Percentiles rank a stretch among this genome's conserved stretches.
These are phyloP conservation scores for Lissocephala sabroskyi DNA, from an alignment of 2,888 invertebrate genomes.

Conservation along the genomic window DNA sequence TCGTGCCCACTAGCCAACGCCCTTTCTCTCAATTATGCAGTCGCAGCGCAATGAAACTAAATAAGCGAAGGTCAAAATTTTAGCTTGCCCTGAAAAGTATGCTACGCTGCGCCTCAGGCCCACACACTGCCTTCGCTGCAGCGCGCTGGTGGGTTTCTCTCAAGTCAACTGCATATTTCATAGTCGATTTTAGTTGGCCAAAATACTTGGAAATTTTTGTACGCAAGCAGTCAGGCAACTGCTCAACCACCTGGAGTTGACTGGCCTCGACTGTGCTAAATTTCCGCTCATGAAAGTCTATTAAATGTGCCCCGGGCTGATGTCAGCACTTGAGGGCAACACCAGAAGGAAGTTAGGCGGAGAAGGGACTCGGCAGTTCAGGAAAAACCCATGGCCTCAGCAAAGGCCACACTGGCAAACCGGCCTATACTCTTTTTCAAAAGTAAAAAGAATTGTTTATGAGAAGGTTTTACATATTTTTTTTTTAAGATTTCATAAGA, in stretches of 20 bases:
- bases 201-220: conserved; percentile 16
- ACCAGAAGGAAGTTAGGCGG: background rate
- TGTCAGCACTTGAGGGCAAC: conserved; percentile 35
- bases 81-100: conserved; percentile 34
- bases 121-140: too few species aligned
- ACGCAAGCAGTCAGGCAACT: conserved; percentile 8
- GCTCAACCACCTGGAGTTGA: conserved; percentile 38
- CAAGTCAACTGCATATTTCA: too few species aligned
- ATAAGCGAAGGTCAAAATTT: conserved; percentile 38
- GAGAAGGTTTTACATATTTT: too few species aligned
- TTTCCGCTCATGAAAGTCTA: conserved; percentile 15
- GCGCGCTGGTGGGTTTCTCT: too few species aligned
- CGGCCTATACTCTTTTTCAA: too few species aligned
- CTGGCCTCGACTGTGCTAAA: conserved; percentile 29
- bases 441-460: too few species aligned
- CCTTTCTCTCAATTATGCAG: conserved; percentile 54
- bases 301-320: conserved; percentile 39
- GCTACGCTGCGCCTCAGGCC: conserved; percentile 34
- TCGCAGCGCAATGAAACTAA: conserved; percentile 25
- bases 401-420: too few species aligned
- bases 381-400: too few species aligned
- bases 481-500: too few species aligned
- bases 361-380: too few species aligned
- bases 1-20: too few species aligned
- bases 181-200: too few species aligned